Conservation (phyloP, 2,797 vertebrate genomes). For the Oreonectes daqikongensis region DNA sequence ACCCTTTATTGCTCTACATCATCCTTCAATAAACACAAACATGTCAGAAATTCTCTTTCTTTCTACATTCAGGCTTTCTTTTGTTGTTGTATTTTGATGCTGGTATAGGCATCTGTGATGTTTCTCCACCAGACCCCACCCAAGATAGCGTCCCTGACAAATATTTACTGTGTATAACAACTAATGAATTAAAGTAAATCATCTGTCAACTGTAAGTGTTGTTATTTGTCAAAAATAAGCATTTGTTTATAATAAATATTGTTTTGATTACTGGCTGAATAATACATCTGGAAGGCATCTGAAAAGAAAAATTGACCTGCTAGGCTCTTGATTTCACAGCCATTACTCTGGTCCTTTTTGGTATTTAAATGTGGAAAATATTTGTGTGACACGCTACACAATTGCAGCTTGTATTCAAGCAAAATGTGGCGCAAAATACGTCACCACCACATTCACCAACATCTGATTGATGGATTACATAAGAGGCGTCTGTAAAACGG, state of each 20-base stretch:
- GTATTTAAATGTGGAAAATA: slow-evolving; percentile 7
- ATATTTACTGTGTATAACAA: not conserved
- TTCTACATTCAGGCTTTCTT: no score
- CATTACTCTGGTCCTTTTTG: not conserved
- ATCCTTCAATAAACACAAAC: no score
- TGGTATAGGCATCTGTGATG: no score
- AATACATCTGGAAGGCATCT: not conserved
- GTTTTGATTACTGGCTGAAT: not conserved
- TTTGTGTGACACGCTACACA: slow-evolving; percentile 44
- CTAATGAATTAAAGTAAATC: no score
- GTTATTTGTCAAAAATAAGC: no score
- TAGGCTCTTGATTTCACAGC: not conserved
- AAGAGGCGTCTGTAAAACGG: slow-evolving; percentile 46
- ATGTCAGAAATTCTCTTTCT: no score
- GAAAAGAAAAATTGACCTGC: not conserved
- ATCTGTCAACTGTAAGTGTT: no score
- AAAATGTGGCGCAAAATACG: not conserved
- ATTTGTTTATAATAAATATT: no score
- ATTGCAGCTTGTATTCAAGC: slow-evolving; percentile 54
- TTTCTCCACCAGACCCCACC: not conserved
- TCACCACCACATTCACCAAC: slow-evolving; percentile 37
- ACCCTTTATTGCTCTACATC: no score
- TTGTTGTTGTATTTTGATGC: no score
- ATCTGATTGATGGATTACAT: slow-evolving; percentile 62
- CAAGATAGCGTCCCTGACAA: not conserved